Percentiles rank a stretch among this genome's conserved stretches.
Conservation (phyloP, 2,113 vertebrate genomes). For the Centrocercus urophasianus region DNA sequence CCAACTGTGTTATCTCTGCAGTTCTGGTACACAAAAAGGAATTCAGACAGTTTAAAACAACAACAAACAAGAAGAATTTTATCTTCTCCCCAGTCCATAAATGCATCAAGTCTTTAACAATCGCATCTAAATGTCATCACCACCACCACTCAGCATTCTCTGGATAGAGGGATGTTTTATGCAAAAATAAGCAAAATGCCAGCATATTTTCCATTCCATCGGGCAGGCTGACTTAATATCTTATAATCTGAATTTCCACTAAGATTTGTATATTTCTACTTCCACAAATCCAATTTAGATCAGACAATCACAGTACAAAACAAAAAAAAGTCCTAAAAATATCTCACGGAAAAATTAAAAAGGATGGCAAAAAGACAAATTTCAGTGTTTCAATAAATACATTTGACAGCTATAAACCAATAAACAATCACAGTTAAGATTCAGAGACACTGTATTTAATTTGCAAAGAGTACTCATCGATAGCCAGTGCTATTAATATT, state of each 20-base stretch:
- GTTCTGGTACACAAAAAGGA: constrained; percentile 74
- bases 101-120: neutral
- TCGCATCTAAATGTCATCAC: neutral
- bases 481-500: neutral
- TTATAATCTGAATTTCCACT: neutral
- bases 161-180: neutral
- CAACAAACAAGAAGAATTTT: neutral
- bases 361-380: neutral
- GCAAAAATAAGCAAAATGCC: neutral
- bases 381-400: neutral
- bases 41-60: constrained; percentile 20
- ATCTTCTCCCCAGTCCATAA: neutral
- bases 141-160: neutral
- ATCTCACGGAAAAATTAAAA: neutral
- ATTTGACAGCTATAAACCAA: neutral
- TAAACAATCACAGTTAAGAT: neutral
- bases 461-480: neutral
- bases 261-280: neutral
- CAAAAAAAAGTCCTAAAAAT: neutral
- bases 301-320: neutral
- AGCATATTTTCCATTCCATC: neutral
- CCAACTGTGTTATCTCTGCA: constrained; percentile 90
- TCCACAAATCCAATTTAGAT: neutral
- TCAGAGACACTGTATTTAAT: neutral
- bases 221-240: neutral